Conservation (phyloP, 2,113 vertebrate genomes). For the Scytalopus superciliaris region DNA sequence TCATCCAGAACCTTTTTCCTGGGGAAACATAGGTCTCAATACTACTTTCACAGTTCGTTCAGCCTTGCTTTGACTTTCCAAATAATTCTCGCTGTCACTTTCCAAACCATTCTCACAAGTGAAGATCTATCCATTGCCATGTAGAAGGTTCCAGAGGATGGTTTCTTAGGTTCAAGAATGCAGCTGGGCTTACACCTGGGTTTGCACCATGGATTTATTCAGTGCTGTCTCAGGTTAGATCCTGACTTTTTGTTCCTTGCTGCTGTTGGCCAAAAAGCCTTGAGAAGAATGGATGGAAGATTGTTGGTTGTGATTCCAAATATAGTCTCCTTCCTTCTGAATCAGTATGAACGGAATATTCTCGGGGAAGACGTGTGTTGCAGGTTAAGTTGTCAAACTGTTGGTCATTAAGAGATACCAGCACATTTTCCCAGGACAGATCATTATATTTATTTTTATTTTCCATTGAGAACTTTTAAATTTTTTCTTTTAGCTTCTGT, state of each 20-base stretch:
- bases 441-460: not conserved
- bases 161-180: not conserved
- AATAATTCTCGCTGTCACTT: not conserved
- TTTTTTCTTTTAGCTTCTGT: not conserved
- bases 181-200: not conserved
- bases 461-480: not conserved
- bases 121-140: not conserved
- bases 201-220: not conserved
- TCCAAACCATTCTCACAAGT: not conserved
- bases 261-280: not conserved
- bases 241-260: not conserved
- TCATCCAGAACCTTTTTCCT: slow-evolving; percentile 15
- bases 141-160: not conserved
- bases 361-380: not conserved
- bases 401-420: not conserved
- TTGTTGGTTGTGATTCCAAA: not conserved
- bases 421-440: not conserved
- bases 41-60: not conserved
- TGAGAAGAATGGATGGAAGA: not conserved
- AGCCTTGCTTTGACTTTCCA: not conserved
- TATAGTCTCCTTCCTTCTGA: not conserved
- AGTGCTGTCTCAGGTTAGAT: not conserved
- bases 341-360: not conserved
- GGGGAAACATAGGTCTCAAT: slow-evolving; percentile 3
- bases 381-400: not conserved